Percentiles rank a stretch among this genome's conserved stretches.
Evolutionary conservation across 2,797 vertebrate species (phyloP).

Genomic region (Sebastes miniatus): DNA sequence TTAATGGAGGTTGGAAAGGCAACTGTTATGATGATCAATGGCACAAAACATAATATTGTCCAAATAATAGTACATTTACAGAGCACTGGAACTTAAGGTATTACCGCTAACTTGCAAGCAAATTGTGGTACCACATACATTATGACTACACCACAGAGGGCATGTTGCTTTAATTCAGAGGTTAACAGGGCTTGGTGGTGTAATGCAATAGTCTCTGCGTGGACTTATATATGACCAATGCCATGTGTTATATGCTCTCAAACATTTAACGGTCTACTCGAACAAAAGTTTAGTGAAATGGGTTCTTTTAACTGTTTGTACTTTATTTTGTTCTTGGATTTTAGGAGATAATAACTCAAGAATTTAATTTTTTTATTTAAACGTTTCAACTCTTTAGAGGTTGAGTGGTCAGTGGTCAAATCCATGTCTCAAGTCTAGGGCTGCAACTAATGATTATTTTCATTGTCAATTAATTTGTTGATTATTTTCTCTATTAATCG

Average conservation of each 20-base stretch:
- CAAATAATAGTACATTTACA: neutral
- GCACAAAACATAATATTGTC: neutral
- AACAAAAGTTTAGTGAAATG: conserved; percentile 19
- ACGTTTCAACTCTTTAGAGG: neutral
- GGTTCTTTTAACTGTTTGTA: conserved; percentile 2
- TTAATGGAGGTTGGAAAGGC: neutral
- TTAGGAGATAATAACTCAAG: neutral
- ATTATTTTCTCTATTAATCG: too few species aligned
- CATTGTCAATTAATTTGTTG: neutral
- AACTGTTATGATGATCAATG: neutral
- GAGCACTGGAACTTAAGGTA: neutral
- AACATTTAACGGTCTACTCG: conserved; percentile 27
- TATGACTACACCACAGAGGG: conserved; percentile 14
- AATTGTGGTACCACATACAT: conserved; percentile 14
- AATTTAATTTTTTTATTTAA: conserved; percentile 1
- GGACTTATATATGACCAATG: conserved; percentile 45
- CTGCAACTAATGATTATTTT: too few species aligned
- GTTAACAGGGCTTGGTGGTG: conserved; percentile 25
- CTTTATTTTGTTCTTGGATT: neutral
- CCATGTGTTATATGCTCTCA: conserved; percentile 35
- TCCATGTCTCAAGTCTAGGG: neutral
- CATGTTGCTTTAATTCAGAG: conserved; percentile 37
- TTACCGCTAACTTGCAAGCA: neutral
- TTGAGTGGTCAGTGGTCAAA: neutral
- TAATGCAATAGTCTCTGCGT: conserved; percentile 42